These are phyloP conservation scores for Anableps anableps DNA, from an alignment of 2,797 vertebrate genomes.

Conservation along the genomic window DNA sequence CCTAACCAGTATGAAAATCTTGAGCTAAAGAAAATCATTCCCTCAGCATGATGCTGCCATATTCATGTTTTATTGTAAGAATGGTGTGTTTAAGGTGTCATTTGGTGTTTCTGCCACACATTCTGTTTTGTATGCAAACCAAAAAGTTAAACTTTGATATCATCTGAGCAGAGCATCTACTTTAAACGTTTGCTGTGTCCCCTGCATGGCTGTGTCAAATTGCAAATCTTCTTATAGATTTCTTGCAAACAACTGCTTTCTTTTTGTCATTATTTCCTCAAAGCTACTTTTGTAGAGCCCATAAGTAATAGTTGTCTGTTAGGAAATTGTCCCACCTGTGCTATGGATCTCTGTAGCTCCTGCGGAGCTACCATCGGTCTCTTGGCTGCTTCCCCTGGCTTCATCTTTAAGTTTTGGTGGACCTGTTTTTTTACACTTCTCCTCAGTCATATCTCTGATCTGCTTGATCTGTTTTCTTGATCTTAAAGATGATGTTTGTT, in stretches of 20 bases:
- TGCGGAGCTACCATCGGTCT: neutral
- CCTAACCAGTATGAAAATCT: neutral
- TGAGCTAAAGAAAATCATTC: neutral
- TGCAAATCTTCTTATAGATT: too few relatives aligned
- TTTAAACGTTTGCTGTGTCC: neutral
- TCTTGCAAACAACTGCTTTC: too few relatives aligned
- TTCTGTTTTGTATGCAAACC: neutral
- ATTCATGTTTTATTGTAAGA: neutral
- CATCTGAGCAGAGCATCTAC: neutral
- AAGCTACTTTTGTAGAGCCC: neutral
- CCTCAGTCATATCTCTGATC: neutral
- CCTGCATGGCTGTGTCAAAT: neutral
- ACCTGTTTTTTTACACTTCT: neutral
- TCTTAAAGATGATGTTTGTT: neutral
- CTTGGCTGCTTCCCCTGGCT: neutral
- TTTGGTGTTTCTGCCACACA: neutral
- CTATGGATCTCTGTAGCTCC: neutral
- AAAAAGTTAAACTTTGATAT: neutral
- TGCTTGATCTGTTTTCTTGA: neutral
- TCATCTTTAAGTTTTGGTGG: neutral
- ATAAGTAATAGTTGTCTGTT: neutral
- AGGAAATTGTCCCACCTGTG: neutral
- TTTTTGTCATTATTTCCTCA: neutral
- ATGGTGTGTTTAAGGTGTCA: neutral
- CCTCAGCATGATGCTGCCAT: neutral